Evolutionary conservation across 2,888 invertebrate species (phyloP).

Genomic region (Hirudinaria manillensis): DNA sequence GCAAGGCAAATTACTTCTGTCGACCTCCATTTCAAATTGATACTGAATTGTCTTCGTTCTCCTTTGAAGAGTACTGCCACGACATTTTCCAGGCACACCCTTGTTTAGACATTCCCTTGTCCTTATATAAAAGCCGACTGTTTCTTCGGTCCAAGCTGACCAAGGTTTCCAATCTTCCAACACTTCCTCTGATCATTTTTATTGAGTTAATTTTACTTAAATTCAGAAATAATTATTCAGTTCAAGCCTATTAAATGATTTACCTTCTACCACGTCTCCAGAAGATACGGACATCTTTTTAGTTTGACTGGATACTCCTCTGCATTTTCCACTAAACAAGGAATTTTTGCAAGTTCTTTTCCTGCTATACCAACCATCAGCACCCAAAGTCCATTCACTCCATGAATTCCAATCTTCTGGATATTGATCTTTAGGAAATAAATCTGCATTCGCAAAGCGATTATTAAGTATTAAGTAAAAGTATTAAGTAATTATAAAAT

Average conservation of each 20-base stretch:
- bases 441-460: too few species aligned
- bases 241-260: too few species aligned
- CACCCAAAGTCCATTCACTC: neutral
- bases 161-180: constrained; percentile 23
- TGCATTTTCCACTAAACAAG: constrained; percentile 8
- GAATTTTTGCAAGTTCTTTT: constrained; percentile 20
- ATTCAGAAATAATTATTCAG: too few species aligned
- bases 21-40: too few species aligned
- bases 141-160: neutral
- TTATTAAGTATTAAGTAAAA: too few species aligned
- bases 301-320: constrained; percentile 3
- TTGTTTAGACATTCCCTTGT: constrained; percentile 7
- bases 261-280: too few species aligned
- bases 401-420: constrained; percentile 10
- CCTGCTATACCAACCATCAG: neutral
- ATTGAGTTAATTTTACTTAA: neutral
- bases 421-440: neutral
- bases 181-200: constrained; percentile 5
- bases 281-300: too few species aligned
- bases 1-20: too few species aligned
- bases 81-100: constrained; percentile 4
- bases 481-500: too few species aligned
- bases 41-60: neutral
- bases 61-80: constrained; percentile 12
- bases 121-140: constrained; percentile 1